Evolutionary conservation across 2,797 vertebrate species (phyloP).

Genomic region (Cyprinodon diabolis): DNA sequence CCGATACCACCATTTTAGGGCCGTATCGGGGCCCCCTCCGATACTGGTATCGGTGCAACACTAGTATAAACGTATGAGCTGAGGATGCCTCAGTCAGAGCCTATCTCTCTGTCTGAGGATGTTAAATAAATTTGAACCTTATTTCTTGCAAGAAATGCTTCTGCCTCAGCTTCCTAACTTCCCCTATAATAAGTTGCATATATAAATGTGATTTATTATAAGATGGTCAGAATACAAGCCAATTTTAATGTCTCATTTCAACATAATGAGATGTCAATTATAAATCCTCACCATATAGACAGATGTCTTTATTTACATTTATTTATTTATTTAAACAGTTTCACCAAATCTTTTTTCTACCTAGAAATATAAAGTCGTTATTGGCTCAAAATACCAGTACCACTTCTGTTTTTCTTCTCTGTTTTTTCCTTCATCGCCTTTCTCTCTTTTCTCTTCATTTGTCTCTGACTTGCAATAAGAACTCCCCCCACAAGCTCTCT

Average conservation of each 20-base stretch:
- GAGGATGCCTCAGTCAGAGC: no score
- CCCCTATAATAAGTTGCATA: no score
- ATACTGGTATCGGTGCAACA: no score
- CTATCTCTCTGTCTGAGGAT: no score
- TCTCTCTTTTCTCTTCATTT: slow-evolving; percentile 14
- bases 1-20: no score
- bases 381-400: slow-evolving; percentile 6
- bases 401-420: background rate
- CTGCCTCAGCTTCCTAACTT: no score
- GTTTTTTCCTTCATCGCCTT: background rate
- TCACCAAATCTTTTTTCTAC: slow-evolving; percentile 10
- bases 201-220: slow-evolving; percentile 16
- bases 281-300: slow-evolving; percentile 49
- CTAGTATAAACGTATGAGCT: no score
- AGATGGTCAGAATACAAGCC: slow-evolving; percentile 16
- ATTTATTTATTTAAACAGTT: background rate
- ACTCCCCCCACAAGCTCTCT: slow-evolving; percentile 37
- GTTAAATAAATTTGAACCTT: no score
- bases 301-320: slow-evolving; percentile 54
- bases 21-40: no score
- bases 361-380: slow-evolving; percentile 11
- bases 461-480: slow-evolving; percentile 25
- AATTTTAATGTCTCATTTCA: slow-evolving; percentile 24
- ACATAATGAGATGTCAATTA: slow-evolving; percentile 26
- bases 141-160: no score